Evolutionary conservation across 2,888 invertebrate genomes (phyloP).

Genomic region (Galeopsomyia nigrocyanea): DNA sequence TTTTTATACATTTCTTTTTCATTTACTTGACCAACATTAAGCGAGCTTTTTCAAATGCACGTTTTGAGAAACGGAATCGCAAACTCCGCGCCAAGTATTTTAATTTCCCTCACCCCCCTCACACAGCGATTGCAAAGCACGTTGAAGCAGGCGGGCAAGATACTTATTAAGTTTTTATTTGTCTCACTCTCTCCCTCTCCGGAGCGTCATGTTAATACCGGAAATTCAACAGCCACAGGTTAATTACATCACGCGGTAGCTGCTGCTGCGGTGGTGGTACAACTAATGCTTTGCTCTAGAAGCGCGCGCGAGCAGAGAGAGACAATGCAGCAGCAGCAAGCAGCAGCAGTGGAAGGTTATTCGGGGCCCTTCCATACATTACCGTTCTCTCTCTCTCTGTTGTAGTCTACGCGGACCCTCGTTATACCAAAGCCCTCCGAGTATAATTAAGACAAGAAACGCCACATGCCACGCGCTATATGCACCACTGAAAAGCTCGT

Average conservation of each 20-base stretch:
- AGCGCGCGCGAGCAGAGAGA: too few species aligned
- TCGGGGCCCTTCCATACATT: background rate
- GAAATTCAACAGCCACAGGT: slow-evolving; percentile 59
- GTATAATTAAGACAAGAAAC: slow-evolving; percentile 37
- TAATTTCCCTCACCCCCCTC: background rate
- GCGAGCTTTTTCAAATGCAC: too few species aligned
- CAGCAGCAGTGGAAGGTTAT: background rate
- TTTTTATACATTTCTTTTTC: too few species aligned
- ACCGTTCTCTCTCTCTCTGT: too few species aligned
- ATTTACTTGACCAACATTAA: slow-evolving; percentile 19
- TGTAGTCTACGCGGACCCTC: slow-evolving; percentile 25
- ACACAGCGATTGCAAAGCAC: background rate
- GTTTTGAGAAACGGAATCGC: too few species aligned
- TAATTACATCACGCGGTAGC: slow-evolving; percentile 60
- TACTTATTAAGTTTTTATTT: too few species aligned
- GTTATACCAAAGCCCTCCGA: slow-evolving; percentile 21
- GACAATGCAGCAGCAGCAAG: too few species aligned
- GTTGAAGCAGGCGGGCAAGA: too few species aligned
- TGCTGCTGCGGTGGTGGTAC: too few species aligned
- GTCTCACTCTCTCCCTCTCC: too few species aligned
- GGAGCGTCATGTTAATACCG: slow-evolving; percentile 52
- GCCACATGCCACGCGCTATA: slow-evolving; percentile 1
- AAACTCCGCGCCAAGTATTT: background rate
- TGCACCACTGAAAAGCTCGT: background rate
- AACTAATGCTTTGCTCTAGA: too few species aligned